Base-by-base conservation (phyloP, 1,140 invertebrate genomes). In the Polypedilum vanderplanki region DNA sequence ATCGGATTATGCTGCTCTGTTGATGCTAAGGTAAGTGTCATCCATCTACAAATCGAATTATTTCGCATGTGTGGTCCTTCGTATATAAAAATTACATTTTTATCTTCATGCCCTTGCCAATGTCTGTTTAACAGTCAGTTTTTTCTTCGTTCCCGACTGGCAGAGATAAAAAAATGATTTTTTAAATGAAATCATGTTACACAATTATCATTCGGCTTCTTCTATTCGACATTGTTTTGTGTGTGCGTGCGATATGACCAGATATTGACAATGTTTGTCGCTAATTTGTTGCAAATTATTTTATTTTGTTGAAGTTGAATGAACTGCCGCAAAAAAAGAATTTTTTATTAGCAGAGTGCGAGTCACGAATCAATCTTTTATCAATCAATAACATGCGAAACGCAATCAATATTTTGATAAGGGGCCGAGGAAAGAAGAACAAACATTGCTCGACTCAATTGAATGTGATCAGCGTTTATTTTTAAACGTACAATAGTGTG, bases 401-500 rank as follows among this genome's bases (percentile, higher is more conserved):
- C 46, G 46, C 46, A 57, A 57, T 57, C 46, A 57, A 57, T 57
- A 57, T 57, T 57, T 57, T 57, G 41, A n/a, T 57, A 57, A 57
- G n/a, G 46, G n/a, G 46, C 12, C 12, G 46, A 57, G 46, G n/a
- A 15, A 46, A 46, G 15, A 46, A 46, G 9, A 46, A 46, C 15
- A 46, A 46, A 3, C 12, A 57, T 15, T 15, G 12, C 46, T 12
- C 15, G 46, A 15, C 12, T 57, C 12, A n/a, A 57, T 57, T n/a
- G 46, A 57, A 57, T 57, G 46, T 57, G 46, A 57, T 57, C 46
- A 57, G 10, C 12, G 46, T 57, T 57, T 57, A 57, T 57, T 57
- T 57, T 57, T 57, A 57, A 33, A 57, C 46, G 12, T n/a, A 57
- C 46, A 57, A 57, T n/a, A 57, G n/a, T 15, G 46, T 57, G 12